Evolutionary conservation across 2,888 invertebrate genomes (phyloP).

Genomic region (Athalia cordata): DNA sequence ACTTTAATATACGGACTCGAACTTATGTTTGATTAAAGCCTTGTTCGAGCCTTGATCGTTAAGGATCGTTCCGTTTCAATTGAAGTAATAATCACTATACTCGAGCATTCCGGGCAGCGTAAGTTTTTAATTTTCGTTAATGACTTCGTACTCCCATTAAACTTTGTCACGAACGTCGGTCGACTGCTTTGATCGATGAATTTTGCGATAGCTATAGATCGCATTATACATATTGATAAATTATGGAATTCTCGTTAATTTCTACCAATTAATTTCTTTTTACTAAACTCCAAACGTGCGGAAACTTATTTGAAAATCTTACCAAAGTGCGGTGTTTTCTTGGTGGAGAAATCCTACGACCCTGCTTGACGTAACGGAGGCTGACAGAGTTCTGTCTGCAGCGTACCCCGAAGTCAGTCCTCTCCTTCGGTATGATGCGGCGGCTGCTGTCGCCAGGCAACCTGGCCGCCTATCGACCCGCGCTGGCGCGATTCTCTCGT

Average conservation of each 20-base stretch:
- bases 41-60: constrained; percentile 13
- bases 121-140: constrained; percentile 9
- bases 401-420: constrained; percentile 14
- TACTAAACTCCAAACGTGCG: neutral
- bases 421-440: constrained; percentile 39
- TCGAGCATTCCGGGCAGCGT: constrained; percentile 28
- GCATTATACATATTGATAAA: no score
- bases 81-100: constrained; percentile 29
- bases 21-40: neutral
- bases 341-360: constrained; percentile 19
- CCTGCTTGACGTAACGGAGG: constrained; percentile 37
- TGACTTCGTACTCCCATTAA: neutral
- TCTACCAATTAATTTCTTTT: neutral
- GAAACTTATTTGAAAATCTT: neutral
- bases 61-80: constrained; percentile 33
- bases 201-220: no score
- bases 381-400: constrained; percentile 42
- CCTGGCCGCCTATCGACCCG: constrained; percentile 70
- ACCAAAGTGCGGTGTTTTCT: constrained; percentile 28
- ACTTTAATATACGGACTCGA: neutral
- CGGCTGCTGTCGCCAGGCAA: constrained; percentile 63
- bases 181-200: no score
- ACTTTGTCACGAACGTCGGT: no score
- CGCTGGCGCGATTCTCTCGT: constrained; percentile 69
- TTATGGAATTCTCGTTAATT: no score